phyloP scores from a whole-genome alignment of 1,140 invertebrate species.

The Macrotrachela quadricornifera region DNA sequence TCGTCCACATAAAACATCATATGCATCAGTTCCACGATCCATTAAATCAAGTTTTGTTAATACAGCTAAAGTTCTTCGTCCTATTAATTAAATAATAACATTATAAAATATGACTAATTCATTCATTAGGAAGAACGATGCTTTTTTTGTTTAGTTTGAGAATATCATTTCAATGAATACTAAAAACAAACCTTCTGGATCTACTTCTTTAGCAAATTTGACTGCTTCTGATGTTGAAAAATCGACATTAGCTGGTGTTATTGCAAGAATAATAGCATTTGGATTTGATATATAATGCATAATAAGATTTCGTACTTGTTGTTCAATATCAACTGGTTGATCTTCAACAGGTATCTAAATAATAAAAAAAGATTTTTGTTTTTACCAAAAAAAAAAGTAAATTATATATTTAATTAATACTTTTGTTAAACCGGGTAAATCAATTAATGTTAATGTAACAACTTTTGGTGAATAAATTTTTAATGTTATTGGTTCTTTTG shows the following conservation, averaged over 20 bases:
- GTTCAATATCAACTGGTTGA: constrained; percentile 39
- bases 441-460: constrained; percentile 86
- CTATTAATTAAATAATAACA: constrained; percentile 27
- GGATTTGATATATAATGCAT: constrained; percentile 37
- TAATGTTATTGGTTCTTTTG: constrained; percentile 75
- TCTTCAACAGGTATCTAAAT: constrained; percentile 35
- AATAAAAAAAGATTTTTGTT: too few species aligned
- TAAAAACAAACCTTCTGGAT: constrained; percentile 23
- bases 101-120: too few species aligned
- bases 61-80: constrained; percentile 73
- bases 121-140: too few species aligned
- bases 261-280: constrained; percentile 39
- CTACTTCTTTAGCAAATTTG: constrained; percentile 27
- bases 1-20: constrained; percentile 85
- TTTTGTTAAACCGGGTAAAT: constrained; percentile 94
- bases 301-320: constrained; percentile 36
- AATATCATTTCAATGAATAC: neutral
- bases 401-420: constrained; percentile 32
- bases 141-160: constrained; percentile 1
- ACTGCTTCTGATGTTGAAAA: constrained; percentile 30
- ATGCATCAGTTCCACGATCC: constrained; percentile 91
- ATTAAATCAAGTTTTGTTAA: constrained; percentile 97
- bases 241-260: constrained; percentile 30
- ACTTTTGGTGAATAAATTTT: constrained; percentile 83
- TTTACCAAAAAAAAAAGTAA: too few species aligned